Percentiles rank a stretch among this genome's conserved stretches.
phyloP scores from a whole-genome alignment of 2,113 vertebrate genomes.

The Entelurus aequoreus region DNA sequence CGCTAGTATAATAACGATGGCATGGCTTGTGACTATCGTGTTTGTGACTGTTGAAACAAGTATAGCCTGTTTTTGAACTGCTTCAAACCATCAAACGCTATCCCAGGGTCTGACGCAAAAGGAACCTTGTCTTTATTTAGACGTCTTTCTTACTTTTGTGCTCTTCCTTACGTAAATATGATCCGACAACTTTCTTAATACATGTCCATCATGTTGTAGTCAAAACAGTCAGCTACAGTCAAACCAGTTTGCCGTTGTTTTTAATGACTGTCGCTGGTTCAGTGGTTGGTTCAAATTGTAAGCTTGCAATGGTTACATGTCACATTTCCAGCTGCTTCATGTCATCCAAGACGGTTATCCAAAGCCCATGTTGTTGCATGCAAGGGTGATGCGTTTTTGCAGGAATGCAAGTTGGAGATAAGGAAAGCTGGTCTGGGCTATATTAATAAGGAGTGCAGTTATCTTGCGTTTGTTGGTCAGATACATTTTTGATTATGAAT shows the following conservation, averaged over 20 bases:
- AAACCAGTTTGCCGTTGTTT: slow-evolving; percentile 6
- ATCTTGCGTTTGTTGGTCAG: neutral
- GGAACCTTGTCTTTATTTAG: slow-evolving; percentile 10
- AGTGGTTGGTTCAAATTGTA: neutral
- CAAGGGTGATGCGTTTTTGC: slow-evolving; percentile 37
- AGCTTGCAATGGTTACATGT: slow-evolving; percentile 11
- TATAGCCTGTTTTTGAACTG: neutral
- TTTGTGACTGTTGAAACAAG: neutral
- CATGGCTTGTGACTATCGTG: neutral
- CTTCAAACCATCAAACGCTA: slow-evolving; percentile 6
- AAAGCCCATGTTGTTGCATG: slow-evolving; percentile 29
- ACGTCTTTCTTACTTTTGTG: slow-evolving; percentile 20
- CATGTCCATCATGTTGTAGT: neutral
- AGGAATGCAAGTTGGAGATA: slow-evolving; percentile 17
- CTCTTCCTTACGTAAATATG: neutral
- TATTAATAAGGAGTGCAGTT: neutral
- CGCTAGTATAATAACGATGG: neutral
- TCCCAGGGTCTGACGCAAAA: neutral
- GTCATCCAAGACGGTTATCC: slow-evolving; percentile 45
- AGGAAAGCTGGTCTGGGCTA: slow-evolving; percentile 10
- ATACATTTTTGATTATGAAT: neutral
- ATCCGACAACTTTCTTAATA: neutral
- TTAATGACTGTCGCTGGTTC: neutral
- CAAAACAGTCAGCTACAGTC: neutral
- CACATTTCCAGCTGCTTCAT: slow-evolving; percentile 32